Conservation (phyloP, 2,888 invertebrate genomes). For the Aphidius colemani region DNA sequence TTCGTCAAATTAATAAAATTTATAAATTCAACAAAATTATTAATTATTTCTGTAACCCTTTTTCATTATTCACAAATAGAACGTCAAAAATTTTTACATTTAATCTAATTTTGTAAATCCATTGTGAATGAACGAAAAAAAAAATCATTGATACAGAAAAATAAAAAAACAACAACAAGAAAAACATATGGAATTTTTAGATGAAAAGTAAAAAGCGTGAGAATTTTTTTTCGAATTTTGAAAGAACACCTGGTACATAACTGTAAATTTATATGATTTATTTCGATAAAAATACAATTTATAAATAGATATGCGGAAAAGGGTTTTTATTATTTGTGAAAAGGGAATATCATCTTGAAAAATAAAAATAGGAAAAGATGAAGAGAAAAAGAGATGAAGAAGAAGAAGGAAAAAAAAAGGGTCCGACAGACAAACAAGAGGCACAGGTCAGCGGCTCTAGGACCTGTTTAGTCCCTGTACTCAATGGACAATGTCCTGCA, state of each 20-base stretch:
- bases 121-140: neutral
- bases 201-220: conserved; percentile 22
- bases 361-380: too few species aligned
- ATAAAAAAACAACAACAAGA: too few species aligned
- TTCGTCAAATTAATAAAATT: too few species aligned
- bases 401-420: too few species aligned
- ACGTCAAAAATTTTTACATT: neutral
- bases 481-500: conserved; percentile 59
- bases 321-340: conserved; percentile 44
- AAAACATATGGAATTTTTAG: neutral
- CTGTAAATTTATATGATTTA: conserved; percentile 55
- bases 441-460: conserved; percentile 54
- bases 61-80: neutral
- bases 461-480: conserved; percentile 37
- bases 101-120: neutral
- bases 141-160: too few species aligned
- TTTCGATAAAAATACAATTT: conserved; percentile 55
- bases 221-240: conserved; percentile 26
- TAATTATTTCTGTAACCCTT: too few species aligned
- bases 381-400: neutral
- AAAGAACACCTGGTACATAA: conserved; percentile 43
- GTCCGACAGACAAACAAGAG: conserved; percentile 25
- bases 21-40: too few species aligned
- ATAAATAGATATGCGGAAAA: conserved; percentile 39
- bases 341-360: conserved; percentile 34